These are phyloP conservation scores for Ptiloglossa arizonensis DNA, from an alignment of 1,140 invertebrate genomes.

Conservation along the genomic window DNA sequence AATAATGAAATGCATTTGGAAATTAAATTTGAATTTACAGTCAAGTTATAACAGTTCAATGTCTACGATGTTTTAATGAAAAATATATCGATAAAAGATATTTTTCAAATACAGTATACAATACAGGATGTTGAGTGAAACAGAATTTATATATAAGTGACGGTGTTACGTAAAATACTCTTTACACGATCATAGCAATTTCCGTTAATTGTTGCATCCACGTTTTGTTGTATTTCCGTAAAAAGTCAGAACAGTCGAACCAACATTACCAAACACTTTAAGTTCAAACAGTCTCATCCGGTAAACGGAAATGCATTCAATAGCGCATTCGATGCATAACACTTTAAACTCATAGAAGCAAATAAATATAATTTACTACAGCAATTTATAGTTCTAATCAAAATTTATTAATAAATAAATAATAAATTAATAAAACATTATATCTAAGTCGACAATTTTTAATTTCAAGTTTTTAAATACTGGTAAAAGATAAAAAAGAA, in stretches of 20 bases:
- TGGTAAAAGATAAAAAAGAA: no score
- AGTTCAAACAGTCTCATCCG: slow-evolving; percentile 32
- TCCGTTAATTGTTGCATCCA: neutral
- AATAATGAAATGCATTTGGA: no score
- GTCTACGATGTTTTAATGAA: neutral
- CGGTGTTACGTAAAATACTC: neutral
- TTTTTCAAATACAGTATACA: neutral
- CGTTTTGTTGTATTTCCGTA: slow-evolving; percentile 1
- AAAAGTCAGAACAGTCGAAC: neutral
- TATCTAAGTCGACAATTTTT: no score
- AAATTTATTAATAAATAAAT: neutral
- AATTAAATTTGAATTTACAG: neutral
- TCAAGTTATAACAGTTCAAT: neutral
- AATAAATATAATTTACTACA: neutral
- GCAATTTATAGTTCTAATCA: neutral
- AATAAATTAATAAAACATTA: no score
- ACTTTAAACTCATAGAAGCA: slow-evolving; percentile 1
- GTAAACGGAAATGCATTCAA: slow-evolving; percentile 44
- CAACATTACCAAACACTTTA: neutral
- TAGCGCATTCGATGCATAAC: slow-evolving; percentile 38
- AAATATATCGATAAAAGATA: neutral
- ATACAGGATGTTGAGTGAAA: neutral
- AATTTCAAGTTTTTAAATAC: no score
- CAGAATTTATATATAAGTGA: neutral
- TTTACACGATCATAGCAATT: neutral